phyloP scores from a whole-genome alignment of 2,113 vertebrate species.

The Cygnus atratus region DNA sequence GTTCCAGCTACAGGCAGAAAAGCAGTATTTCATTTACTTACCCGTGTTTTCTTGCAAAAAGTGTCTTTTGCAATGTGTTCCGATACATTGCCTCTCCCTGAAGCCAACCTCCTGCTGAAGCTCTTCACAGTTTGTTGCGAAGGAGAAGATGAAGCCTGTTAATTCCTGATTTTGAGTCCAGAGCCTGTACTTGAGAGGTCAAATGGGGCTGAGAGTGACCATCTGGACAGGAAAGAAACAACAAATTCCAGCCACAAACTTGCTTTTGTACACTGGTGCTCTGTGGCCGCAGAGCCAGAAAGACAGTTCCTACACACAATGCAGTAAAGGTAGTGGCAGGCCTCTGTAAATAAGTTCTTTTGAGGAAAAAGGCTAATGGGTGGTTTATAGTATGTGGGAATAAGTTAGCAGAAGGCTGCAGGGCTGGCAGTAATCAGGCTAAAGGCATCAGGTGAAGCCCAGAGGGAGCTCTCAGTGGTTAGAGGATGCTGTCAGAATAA shows the following conservation, averaged over 20 bases:
- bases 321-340: neutral
- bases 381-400: neutral
- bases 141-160: slow-evolving; percentile 22
- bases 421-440: neutral
- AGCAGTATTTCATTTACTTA: neutral
- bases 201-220: neutral
- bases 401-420: neutral
- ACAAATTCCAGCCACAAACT: neutral
- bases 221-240: slow-evolving; percentile 42
- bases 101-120: slow-evolving; percentile 53
- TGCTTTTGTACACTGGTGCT: neutral
- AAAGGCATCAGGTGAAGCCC: neutral
- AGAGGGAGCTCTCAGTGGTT: neutral
- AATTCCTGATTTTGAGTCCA: neutral
- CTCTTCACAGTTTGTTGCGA: slow-evolving; percentile 10
- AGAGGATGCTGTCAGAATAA: neutral
- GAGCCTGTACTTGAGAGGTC: slow-evolving; percentile 4
- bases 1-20: neutral
- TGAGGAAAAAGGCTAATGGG: neutral
- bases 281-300: neutral
- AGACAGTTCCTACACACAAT: fast-evolving
- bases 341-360: neutral
- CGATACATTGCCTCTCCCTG: slow-evolving; percentile 11
- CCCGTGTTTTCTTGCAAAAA: neutral
- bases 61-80: slow-evolving; percentile 23